Percentiles rank a stretch among this genome's conserved stretches.
These are phyloP conservation scores for Heloderma charlesbogerti DNA, from an alignment of 2,113 vertebrate genomes.

Conservation along the genomic window DNA sequence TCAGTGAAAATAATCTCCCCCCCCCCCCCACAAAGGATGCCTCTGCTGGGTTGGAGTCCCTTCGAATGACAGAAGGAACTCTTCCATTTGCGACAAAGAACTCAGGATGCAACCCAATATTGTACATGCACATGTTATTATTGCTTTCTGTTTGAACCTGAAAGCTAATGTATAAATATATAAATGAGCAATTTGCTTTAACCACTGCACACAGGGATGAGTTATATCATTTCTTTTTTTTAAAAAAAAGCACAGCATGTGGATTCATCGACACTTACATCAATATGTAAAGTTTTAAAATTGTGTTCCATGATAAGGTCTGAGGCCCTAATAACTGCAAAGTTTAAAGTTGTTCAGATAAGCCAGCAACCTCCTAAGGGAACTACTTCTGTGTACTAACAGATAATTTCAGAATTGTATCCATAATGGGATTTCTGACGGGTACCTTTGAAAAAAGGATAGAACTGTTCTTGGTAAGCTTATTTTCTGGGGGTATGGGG, in stretches of 20 bases:
- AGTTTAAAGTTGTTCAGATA: neutral
- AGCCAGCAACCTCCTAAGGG: neutral
- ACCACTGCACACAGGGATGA: neutral
- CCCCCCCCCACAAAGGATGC: neutral
- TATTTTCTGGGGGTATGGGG: conserved; percentile 46
- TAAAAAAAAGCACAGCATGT: neutral
- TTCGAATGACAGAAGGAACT: neutral
- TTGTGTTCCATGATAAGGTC: neutral
- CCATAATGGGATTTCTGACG: conserved; percentile 26
- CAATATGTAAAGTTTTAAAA: neutral
- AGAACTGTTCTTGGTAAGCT: conserved; percentile 47
- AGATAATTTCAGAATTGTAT: neutral
- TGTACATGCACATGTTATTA: neutral
- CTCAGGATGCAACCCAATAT: neutral
- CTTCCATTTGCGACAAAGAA: neutral
- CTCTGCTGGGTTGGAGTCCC: neutral
- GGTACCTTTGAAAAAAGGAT: conserved; percentile 33
- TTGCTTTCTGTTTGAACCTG: neutral
- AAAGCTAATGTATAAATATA: neutral
- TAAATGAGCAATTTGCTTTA: neutral
- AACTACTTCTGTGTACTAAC: neutral
- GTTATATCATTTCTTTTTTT: neutral
- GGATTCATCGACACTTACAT: neutral
- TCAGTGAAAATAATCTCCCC: neutral
- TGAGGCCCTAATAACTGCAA: neutral